Conservation (phyloP, 2,113 vertebrate genomes). For the Cepphus grylle region DNA sequence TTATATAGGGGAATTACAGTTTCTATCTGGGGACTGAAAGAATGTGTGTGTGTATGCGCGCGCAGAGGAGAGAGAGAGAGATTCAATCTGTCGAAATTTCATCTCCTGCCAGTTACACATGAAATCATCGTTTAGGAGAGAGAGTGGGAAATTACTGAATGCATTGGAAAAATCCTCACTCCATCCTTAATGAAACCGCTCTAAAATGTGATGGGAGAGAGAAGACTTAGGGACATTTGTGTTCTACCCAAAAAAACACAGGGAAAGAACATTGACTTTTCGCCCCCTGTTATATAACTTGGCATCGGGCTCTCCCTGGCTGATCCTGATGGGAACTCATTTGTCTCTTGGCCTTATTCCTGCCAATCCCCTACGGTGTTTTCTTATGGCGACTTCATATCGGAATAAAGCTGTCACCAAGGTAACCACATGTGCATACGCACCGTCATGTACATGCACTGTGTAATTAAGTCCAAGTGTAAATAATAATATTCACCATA, state of each 20-base stretch:
- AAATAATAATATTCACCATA: not conserved
- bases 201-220: conserved; percentile 33
- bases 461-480: conserved; percentile 29
- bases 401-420: conserved; percentile 52
- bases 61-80: conserved; percentile 45
- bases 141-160: conserved; percentile 48
- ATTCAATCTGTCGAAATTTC: conserved; percentile 68
- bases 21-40: conserved; percentile 73
- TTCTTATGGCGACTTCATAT: conserved; percentile 2
- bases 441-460: not conserved
- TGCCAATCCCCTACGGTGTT: conserved; percentile 42
- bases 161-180: conserved; percentile 57
- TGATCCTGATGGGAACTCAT: conserved; percentile 44
- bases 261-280: conserved; percentile 11
- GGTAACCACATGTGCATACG: conserved; percentile 50
- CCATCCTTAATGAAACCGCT: conserved; percentile 67
- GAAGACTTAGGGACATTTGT: conserved; percentile 16
- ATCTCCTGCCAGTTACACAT: conserved; percentile 72
- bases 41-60: conserved; percentile 39
- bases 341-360: conserved; percentile 54
- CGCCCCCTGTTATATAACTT: conserved; percentile 14
- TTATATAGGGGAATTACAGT: conserved; percentile 72
- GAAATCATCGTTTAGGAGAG: conserved; percentile 59
- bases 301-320: not conserved
- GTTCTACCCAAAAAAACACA: not conserved